Evolutionary conservation across 2,797 vertebrate genomes (phyloP).

Genomic region (Australoheros facetus): DNA sequence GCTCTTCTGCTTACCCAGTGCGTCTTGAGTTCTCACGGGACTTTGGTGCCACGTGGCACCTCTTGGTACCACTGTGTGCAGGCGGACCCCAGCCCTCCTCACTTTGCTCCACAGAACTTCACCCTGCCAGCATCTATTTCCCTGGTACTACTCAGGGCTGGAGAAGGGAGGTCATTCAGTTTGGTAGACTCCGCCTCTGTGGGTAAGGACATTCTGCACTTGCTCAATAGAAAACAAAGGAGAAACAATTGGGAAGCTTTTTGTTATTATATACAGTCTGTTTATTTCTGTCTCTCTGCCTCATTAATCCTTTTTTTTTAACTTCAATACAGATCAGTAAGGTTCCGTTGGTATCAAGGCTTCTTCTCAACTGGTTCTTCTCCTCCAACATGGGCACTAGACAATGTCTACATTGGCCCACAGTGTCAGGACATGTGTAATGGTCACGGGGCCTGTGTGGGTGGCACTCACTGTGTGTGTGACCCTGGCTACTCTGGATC

Average conservation of each 20-base stretch:
- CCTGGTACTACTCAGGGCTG: conserved; percentile 93
- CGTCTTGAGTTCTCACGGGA: conserved; percentile 95
- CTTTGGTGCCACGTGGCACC: conserved; percentile 97
- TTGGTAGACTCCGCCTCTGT: conserved; percentile 93
- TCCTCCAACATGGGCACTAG: conserved; percentile 95
- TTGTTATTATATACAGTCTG: not conserved
- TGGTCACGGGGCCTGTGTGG: conserved; percentile 91
- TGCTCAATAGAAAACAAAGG: not conserved
- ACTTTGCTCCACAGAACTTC: conserved; percentile 94
- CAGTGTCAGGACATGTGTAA: conserved; percentile 98
- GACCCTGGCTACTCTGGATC: conserved; percentile 91
- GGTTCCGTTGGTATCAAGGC: conserved; percentile 98
- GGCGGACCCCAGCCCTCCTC: conserved; percentile 91
- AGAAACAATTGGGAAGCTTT: too few relatives aligned
- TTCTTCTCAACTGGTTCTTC: conserved; percentile 89
- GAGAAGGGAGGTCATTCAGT: conserved; percentile 93
- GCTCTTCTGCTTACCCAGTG: conserved; percentile 89
- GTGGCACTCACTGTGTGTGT: conserved; percentile 91
- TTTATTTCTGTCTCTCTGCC: not conserved
- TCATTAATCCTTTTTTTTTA: not conserved
- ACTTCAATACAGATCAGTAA: conserved; percentile 83
- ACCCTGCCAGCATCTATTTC: conserved; percentile 94
- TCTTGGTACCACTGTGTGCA: conserved; percentile 93
- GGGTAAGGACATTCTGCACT: conserved; percentile 83
- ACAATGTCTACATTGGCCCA: conserved; percentile 94